A percentile compares a stretch with the other conserved stretches of the same genome.
These are phyloP conservation scores for Pelvicachromis taeniatus DNA, from an alignment of 2,113 vertebrate species.

Conservation along the genomic window DNA sequence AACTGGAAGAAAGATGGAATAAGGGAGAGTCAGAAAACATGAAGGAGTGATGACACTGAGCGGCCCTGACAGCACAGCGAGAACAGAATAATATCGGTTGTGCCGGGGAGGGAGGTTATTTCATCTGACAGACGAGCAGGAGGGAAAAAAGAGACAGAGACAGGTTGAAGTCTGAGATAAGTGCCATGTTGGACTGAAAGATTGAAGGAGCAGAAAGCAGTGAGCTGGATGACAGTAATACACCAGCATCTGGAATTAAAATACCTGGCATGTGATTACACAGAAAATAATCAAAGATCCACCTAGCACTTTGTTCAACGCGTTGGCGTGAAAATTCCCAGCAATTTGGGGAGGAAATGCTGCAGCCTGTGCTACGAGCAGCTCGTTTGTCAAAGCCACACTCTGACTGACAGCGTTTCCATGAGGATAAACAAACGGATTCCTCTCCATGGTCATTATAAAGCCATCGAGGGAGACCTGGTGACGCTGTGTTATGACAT, in stretches of 20 bases:
- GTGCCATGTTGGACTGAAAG: conserved; percentile 3
- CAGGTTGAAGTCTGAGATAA: conserved; percentile 37
- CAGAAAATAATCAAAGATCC: not conserved
- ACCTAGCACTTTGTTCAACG: not conserved
- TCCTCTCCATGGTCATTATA: conserved; percentile 52
- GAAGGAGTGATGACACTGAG: conserved; percentile 29
- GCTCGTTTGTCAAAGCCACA: conserved; percentile 30
- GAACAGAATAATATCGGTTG: conserved; percentile 26
- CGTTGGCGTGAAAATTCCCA: not conserved
- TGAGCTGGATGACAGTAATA: not conserved
- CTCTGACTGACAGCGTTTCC: conserved; percentile 42
- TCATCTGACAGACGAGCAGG: conserved; percentile 19
- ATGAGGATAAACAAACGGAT: conserved; percentile 39
- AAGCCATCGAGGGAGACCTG: conserved; percentile 29
- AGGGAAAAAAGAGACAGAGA: not conserved
- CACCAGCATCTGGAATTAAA: conserved; percentile 11
- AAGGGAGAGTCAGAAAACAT: conserved; percentile 19
- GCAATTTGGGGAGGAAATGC: not conserved
- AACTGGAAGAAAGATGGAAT: not conserved
- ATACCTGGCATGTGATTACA: not conserved
- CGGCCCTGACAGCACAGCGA: conserved; percentile 2
- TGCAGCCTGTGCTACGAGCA: not conserved
- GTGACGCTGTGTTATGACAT: conserved; percentile 48
- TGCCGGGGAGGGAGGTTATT: conserved; percentile 7
- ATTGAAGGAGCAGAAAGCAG: not conserved